Percentiles rank a stretch among this genome's conserved stretches.
Conservation (phyloP, 2,797 vertebrate genomes). For the Melopsittacus undulatus region DNA sequence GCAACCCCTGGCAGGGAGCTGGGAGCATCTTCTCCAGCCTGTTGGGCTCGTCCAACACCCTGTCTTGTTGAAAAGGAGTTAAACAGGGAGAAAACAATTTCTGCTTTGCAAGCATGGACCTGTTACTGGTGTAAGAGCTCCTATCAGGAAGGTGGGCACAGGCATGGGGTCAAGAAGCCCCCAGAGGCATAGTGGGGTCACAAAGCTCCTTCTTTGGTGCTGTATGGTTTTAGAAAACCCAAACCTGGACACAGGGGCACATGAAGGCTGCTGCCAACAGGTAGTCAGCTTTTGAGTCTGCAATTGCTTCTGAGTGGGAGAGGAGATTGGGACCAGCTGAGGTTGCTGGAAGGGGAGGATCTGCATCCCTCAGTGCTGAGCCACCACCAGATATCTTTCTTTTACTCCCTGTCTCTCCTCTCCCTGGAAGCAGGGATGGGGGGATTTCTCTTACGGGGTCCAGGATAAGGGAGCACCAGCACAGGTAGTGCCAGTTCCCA, state of each 20-base stretch:
- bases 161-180: not conserved
- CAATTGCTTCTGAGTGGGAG: not conserved
- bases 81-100: accelerated
- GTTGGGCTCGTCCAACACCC: not conserved
- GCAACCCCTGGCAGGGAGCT: not conserved
- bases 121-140: not conserved
- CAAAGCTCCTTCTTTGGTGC: not conserved
- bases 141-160: not conserved
- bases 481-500: not conserved
- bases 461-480: accelerated
- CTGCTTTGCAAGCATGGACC: not conserved
- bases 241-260: not conserved
- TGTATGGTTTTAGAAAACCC: not conserved
- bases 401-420: not conserved
- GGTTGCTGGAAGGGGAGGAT: not conserved
- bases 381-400: not conserved
- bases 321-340: not conserved
- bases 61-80: not conserved
- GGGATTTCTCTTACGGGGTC: not conserved
- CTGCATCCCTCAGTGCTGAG: not conserved
- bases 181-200: not conserved
- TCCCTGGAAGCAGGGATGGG: not conserved
- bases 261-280: not conserved
- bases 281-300: accelerated
- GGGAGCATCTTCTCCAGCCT: not conserved